Conservation (phyloP, 1,140 invertebrate genomes). For the Drosophila ironensis region DNA sequence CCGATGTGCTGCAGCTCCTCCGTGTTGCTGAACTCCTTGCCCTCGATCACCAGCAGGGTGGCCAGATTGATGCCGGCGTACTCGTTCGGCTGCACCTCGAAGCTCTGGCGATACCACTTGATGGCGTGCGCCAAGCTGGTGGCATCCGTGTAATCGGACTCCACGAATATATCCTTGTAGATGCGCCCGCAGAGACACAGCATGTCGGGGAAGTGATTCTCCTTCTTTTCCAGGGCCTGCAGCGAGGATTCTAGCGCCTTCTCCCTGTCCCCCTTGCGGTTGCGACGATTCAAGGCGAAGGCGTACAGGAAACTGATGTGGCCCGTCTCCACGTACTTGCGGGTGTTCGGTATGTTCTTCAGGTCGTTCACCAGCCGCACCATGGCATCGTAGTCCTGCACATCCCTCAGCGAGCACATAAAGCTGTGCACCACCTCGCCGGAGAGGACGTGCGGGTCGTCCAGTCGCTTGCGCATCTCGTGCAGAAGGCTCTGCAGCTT, state of each 20-base stretch:
- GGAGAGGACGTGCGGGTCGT: slow-evolving; percentile 98
- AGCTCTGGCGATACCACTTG: slow-evolving; percentile 99
- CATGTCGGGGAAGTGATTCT: slow-evolving; percentile 97
- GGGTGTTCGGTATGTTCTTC: slow-evolving; percentile 94
- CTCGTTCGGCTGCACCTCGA: slow-evolving; percentile 98
- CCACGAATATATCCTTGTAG: slow-evolving; percentile 99
- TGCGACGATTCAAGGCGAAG: slow-evolving; percentile 98
- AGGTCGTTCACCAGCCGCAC: slow-evolving; percentile 98
- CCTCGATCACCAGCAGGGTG: slow-evolving; percentile 98
- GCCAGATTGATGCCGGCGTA: slow-evolving; percentile 99
- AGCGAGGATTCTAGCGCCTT: slow-evolving; percentile 96
- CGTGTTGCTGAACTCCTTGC: slow-evolving; percentile 96
- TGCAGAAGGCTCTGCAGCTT: slow-evolving; percentile 93
- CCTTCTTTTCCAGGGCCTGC: slow-evolving; percentile 94
- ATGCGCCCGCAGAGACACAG: slow-evolving; percentile 99
- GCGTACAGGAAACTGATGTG: slow-evolving; percentile 97
- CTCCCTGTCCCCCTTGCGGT: slow-evolving; percentile 96
- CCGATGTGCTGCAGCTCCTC: slow-evolving; percentile 92
- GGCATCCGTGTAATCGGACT: slow-evolving; percentile 94
- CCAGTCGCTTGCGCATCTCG: slow-evolving; percentile 95
- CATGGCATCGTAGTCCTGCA: slow-evolving; percentile 99
- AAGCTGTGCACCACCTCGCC: slow-evolving; percentile 97
- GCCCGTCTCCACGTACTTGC: slow-evolving; percentile 93
- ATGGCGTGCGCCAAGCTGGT: slow-evolving; percentile 96
- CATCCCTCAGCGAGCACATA: slow-evolving; percentile 94